Conservation (phyloP, 2,797 vertebrate species). For the Mallotus villosus region DNA sequence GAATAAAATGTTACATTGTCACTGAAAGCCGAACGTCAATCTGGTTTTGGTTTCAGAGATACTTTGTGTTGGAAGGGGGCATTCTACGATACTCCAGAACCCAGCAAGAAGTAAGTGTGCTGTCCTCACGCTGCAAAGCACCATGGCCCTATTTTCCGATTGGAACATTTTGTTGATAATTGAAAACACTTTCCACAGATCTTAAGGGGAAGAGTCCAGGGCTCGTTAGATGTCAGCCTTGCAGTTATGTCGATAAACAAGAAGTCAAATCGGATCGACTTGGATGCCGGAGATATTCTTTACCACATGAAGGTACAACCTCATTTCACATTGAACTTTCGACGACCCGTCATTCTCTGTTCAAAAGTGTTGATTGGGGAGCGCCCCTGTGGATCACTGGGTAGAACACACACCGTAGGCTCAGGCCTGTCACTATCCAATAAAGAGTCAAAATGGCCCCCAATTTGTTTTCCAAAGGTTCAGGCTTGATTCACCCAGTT, state of each 20-base stretch:
- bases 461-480: too few relatives aligned
- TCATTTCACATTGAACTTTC: neutral
- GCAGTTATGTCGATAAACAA: constrained; percentile 92
- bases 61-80: constrained; percentile 88
- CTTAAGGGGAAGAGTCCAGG: constrained; percentile 85
- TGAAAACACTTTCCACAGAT: constrained; percentile 64
- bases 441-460: neutral
- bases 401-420: too few relatives aligned
- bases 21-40: neutral
- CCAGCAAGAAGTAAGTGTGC: constrained; percentile 83
- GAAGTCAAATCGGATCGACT: constrained; percentile 87
- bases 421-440: too few relatives aligned
- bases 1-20: neutral
- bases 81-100: constrained; percentile 86
- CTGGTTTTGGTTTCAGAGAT: constrained; percentile 75
- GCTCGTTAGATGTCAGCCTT: constrained; percentile 84
- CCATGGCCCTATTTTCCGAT: neutral
- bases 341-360: neutral
- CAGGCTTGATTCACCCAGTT: too few relatives aligned
- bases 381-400: too few relatives aligned
- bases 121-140: neutral
- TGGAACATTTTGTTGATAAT: neutral
- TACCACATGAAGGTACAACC: constrained; percentile 89
- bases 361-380: neutral
- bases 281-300: constrained; percentile 90